Evolutionary conservation across 2,797 vertebrate species (phyloP), one percentile per base, ranked within the genome.

Genomic region (Micromesistius poutassou): DNA sequence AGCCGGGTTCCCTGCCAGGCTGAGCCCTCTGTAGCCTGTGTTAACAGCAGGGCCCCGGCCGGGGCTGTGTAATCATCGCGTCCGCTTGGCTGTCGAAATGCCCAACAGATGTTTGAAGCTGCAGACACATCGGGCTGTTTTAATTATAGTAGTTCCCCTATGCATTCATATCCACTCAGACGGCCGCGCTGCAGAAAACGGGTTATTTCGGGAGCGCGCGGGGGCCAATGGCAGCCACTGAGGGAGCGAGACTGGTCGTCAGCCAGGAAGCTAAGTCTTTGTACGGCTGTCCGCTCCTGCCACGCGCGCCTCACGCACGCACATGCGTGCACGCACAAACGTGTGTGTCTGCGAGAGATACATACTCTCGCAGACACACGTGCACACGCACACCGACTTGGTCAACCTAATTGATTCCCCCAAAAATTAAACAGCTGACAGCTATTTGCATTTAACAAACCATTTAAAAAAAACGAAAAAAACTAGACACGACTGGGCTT

Each of bases 61-160:
- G 78, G 78, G 82, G 77, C 84, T 83, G 74, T 90, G 88, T 90
- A 91, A 92, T 93, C 87, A 89, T 86, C 79, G 74, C 46, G 85
- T 87, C 87, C 86, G 82, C 70, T 83, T 79, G 80, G 87, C 81
- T 84, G 88, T 83, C 66, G 82, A 89, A 89, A 75, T 30, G 72
- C 83, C 83, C 75, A 71, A 90, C 91, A 92, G 85, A 88, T 90
- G 89, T 91, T 91, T 89, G 75, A 85, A 85, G 86, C 80, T 82
- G 82, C 89, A 87, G 89, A 90, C 90, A 83, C 87, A 85, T 82
- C 81, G 83, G 87, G 79, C 73, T 76, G 80, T 72, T 80, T 90
- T 94, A 94, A 94, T 94, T 92, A 92, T 91, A 93, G 90, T 77
- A 87, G 79, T 80, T 87, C 77, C 88, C 84, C 46, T 82, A 78